Evolutionary conservation across 2,888 invertebrate species (phyloP).

Genomic region (Lingula anatina): DNA sequence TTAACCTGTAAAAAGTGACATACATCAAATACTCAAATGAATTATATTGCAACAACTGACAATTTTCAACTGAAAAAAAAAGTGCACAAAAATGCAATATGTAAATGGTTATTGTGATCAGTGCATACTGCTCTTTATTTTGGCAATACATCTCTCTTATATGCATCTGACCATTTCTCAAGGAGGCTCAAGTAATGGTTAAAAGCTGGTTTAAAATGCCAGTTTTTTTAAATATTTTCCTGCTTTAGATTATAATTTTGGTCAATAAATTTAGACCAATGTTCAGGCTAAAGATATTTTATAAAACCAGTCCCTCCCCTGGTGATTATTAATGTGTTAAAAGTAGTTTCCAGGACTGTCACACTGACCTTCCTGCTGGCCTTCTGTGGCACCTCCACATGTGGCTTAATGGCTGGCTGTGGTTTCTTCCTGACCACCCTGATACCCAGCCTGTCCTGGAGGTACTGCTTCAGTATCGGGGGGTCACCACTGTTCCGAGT

Average conservation of each 20-base stretch:
- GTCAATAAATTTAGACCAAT: too few species aligned
- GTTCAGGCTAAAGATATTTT: too few species aligned
- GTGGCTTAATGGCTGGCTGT: conserved; percentile 20
- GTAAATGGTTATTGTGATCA: not conserved
- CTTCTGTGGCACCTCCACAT: conserved; percentile 23
- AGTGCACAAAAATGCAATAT: not conserved
- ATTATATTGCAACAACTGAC: not conserved
- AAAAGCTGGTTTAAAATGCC: too few species aligned
- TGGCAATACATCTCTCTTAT: too few species aligned
- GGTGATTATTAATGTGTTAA: too few species aligned
- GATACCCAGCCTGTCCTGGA: conserved; percentile 45
- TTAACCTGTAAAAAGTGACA: conserved; percentile 21
- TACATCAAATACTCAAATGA: not conserved
- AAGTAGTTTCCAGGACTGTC: too few species aligned
- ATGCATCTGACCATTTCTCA: too few species aligned
- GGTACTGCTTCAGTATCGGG: conserved; percentile 40
- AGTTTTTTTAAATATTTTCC: too few species aligned
- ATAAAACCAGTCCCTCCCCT: too few species aligned
- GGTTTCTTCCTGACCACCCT: conserved; percentile 31
- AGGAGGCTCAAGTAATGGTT: too few species aligned
- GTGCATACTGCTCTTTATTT: too few species aligned
- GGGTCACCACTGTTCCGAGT: conserved; percentile 40
- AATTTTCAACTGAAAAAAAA: not conserved
- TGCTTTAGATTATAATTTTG: too few species aligned
- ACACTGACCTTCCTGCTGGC: conserved; percentile 24